These are phyloP conservation scores for Fragum sueziense DNA, from an alignment of 2,888 invertebrate species.

Conservation along the genomic window DNA sequence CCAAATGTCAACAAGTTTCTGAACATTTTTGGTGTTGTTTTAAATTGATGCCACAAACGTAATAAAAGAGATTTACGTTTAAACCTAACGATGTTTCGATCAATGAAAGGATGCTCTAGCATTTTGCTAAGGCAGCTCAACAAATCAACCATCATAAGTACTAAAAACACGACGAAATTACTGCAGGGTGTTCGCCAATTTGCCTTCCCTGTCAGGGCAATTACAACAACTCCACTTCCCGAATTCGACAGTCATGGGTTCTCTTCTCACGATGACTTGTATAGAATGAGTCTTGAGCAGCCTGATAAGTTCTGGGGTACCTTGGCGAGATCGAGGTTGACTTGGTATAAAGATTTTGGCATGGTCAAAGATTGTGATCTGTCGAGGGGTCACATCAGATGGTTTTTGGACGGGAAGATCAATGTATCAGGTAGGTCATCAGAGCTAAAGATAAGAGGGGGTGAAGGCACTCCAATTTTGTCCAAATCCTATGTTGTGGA, in stretches of 20 bases:
- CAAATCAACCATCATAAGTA: not conserved
- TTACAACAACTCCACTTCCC: conserved; percentile 73
- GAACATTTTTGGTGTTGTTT: not conserved
- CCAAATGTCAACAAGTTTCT: conserved; percentile 1
- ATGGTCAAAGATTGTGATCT: conserved; percentile 78
- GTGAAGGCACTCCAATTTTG: too few relatives aligned
- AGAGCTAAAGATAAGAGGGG: too few relatives aligned
- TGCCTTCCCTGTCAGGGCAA: not conserved
- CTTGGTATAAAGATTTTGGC: conserved; percentile 80
- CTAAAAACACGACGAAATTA: not conserved
- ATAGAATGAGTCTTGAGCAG: conserved; percentile 78
- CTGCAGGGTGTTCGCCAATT: not conserved
- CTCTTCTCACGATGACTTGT: conserved; percentile 77
- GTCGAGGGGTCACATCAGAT: conserved; percentile 75
- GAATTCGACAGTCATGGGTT: conserved; percentile 73
- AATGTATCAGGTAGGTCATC: conserved; percentile 82
- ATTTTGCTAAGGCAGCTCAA: not conserved
- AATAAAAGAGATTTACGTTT: not conserved
- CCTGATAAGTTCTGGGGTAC: conserved; percentile 82
- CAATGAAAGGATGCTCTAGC: conserved; percentile 4
- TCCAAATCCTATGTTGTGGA: too few relatives aligned
- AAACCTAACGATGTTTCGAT: not conserved
- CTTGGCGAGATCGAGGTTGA: conserved; percentile 78
- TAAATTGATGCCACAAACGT: not conserved
- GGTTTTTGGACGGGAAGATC: conserved; percentile 82